phyloP scores from a whole-genome alignment of 2,888 invertebrate species.

The Polydrusus tereticollis region DNA sequence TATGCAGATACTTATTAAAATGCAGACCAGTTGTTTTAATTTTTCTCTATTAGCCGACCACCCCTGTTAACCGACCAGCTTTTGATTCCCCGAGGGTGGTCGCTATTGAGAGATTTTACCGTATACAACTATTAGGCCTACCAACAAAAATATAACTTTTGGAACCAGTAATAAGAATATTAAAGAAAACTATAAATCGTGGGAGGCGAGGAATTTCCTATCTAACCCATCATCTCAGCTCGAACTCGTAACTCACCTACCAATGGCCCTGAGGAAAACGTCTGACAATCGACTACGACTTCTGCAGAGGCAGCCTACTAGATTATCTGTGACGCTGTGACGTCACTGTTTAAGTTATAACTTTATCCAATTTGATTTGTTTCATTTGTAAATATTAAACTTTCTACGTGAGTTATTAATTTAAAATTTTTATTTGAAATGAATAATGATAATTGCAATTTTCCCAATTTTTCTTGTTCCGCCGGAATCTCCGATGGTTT shows the following conservation, averaged over 20 bases:
- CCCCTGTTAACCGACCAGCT: no score
- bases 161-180: background rate
- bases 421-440: no score
- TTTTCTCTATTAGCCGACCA: no score
- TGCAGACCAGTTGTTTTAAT: no score
- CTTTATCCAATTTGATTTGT: background rate
- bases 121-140: background rate
- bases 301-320: constrained; percentile 13
- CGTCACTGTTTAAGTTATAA: background rate
- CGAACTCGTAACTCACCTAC: background rate
- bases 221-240: background rate
- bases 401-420: no score
- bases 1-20: no score
- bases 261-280: constrained; percentile 3
- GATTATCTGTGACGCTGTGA: constrained; percentile 2
- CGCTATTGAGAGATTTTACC: no score
- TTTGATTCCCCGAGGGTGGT: no score
- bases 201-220: background rate
- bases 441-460: no score
- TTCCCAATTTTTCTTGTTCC: no score
- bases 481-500: no score
- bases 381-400: background rate
- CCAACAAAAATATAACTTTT: background rate
- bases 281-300: constrained; percentile 14
- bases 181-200: constrained; percentile 8